Evolutionary conservation across 1,140 invertebrate species (phyloP).

Genomic region (Aphis gossypii): DNA sequence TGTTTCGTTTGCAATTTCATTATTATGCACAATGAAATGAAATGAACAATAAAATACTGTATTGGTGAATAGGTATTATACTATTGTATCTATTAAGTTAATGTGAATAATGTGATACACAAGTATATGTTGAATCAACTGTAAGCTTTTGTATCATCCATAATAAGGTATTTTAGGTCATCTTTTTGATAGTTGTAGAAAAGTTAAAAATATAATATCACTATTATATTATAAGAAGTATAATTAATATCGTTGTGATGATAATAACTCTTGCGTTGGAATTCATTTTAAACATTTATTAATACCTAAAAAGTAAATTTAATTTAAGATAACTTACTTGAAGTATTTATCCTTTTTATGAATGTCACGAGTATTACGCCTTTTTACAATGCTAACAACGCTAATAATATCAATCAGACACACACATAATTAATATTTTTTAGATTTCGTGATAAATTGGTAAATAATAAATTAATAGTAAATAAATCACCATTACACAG

Average conservation of each 20-base stretch:
- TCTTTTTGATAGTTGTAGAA: neutral
- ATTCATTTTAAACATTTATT: neutral
- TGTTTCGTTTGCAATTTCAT: neutral
- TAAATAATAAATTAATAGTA: neutral
- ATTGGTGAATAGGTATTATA: neutral
- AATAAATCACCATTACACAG: too few relatives aligned
- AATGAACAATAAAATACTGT: neutral
- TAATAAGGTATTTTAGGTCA: neutral
- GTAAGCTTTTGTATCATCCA: neutral
- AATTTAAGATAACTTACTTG: neutral
- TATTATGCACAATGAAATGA: neutral
- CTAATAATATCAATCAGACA: neutral
- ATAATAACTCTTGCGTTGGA: neutral
- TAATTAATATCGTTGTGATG: neutral
- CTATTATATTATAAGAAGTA: neutral
- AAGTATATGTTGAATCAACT: neutral
- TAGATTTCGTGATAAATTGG: neutral
- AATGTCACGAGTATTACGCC: too few relatives aligned
- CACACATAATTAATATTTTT: neutral
- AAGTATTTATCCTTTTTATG: neutral
- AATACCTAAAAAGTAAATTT: neutral
- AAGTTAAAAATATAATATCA: neutral
- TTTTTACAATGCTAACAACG: neutral
- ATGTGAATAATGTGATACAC: too few relatives aligned
- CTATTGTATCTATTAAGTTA: too few relatives aligned